phyloP scores from a whole-genome alignment of 2,888 invertebrate species.

The Muscina levida region DNA sequence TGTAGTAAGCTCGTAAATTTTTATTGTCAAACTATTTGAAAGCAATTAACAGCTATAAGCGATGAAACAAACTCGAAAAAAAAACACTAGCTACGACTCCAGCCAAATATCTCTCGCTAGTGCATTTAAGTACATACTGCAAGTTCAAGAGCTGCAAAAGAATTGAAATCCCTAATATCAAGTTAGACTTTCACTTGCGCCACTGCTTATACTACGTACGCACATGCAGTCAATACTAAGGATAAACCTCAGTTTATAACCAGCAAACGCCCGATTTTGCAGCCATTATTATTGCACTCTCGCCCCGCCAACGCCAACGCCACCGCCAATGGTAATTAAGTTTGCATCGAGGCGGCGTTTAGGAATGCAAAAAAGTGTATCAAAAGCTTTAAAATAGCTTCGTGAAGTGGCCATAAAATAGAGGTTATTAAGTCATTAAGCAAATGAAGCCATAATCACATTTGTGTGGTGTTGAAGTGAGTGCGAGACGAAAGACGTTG shows the following conservation, averaged over 20 bases:
- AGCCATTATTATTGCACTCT: no score
- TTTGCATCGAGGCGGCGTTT: not conserved
- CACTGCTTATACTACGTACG: not conserved
- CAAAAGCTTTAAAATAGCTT: constrained; percentile 30
- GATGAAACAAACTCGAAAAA: constrained; percentile 3
- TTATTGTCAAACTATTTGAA: constrained; percentile 66
- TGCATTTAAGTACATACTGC: constrained; percentile 34
- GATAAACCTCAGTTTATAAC: no score
- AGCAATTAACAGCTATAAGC: constrained; percentile 63
- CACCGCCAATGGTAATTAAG: constrained; percentile 42
- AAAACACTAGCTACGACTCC: no score
- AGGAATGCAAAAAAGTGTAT: constrained; percentile 18
- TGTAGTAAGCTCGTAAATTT: constrained; percentile 63
- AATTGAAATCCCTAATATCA: no score
- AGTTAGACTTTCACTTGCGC: not conserved
- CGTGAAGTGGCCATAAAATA: constrained; percentile 38
- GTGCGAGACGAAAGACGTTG: not conserved
- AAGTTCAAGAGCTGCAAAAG: no score
- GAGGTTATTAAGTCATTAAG: constrained; percentile 50
- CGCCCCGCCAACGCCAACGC: no score
- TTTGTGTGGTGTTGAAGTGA: constrained; percentile 2
- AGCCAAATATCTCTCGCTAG: not conserved
- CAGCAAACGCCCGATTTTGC: no score
- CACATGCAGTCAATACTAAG: no score
- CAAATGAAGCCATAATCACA: constrained; percentile 24